Conservation (phyloP, 2,113 vertebrate genomes). For the Monopterus albus region DNA sequence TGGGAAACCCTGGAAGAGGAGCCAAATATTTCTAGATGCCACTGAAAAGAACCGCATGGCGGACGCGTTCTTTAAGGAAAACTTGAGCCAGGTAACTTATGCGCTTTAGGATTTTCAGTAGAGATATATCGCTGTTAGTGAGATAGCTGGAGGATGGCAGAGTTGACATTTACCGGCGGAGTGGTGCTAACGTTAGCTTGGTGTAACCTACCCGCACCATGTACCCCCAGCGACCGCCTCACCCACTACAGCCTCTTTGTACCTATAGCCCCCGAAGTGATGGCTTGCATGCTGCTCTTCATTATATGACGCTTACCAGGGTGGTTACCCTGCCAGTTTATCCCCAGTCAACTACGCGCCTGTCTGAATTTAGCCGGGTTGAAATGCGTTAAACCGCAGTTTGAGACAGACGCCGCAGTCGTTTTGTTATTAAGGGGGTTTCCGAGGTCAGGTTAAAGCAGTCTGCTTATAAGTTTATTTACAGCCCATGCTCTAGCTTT, state of each 20-base stretch:
- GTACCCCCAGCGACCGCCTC: not conserved
- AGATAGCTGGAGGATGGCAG: slow-evolving; percentile 6
- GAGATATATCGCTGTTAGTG: slow-evolving; percentile 8
- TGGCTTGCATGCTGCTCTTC: not conserved
- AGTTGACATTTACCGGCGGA: slow-evolving; percentile 54
- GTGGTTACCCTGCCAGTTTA: not conserved
- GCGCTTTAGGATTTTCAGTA: not conserved
- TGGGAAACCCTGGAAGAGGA: slow-evolving; percentile 38
- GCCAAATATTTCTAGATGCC: slow-evolving; percentile 33
- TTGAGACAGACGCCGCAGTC: slow-evolving; percentile 15
- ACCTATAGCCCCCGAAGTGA: not conserved
- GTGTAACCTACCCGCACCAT: slow-evolving; percentile 19
- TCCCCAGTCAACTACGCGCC: slow-evolving; percentile 16
- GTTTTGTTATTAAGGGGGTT: not conserved
- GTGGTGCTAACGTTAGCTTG: slow-evolving; percentile 54
- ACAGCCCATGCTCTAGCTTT: not conserved
- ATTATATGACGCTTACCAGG: accelerated
- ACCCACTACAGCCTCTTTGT: not conserved
- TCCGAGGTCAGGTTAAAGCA: not conserved
- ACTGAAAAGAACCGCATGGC: not conserved
- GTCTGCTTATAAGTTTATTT: not conserved
- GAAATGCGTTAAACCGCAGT: slow-evolving; percentile 9
- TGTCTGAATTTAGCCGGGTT: slow-evolving; percentile 19
- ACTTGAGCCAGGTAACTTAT: slow-evolving; percentile 55
- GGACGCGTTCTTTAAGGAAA: not conserved